A percentile compares a stretch with the other conserved stretches of the same genome.
Conservation (phyloP, 2,888 invertebrate species). For the Trichopoda pennipes region DNA sequence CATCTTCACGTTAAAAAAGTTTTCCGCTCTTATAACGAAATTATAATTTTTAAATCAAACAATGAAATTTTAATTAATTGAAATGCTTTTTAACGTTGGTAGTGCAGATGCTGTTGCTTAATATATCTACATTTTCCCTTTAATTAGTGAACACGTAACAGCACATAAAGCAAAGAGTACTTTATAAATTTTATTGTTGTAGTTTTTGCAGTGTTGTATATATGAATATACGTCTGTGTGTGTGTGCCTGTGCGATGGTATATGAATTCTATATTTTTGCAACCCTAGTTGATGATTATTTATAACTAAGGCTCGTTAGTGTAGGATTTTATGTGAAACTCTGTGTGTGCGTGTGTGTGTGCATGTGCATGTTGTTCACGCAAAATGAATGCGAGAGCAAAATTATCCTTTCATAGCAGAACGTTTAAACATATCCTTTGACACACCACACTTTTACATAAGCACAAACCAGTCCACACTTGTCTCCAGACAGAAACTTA, state of each 20-base stretch:
- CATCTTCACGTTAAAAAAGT: conserved; percentile 6
- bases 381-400: conserved; percentile 14
- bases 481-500: neutral
- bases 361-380: neutral
- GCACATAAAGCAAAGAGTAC: conserved; percentile 17
- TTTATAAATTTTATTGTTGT: conserved; percentile 49
- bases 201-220: neutral
- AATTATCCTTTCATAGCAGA: conserved; percentile 15
- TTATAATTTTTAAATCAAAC: conserved; percentile 51
- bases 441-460: neutral
- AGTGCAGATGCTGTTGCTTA: conserved; percentile 1
- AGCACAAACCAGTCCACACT: neutral
- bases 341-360: no score
- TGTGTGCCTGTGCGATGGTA: neutral
- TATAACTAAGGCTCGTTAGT: conserved; percentile 38
- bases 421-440: conserved; percentile 30
- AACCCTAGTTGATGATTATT: conserved; percentile 51
- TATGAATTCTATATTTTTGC: conserved; percentile 51
- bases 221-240: neutral
- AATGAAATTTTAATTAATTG: conserved; percentile 63
- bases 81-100: conserved; percentile 39
- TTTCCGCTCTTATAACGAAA: conserved; percentile 25
- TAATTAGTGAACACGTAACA: conserved; percentile 32
- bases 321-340: neutral
- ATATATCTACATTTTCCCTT: conserved; percentile 28